These are phyloP conservation scores for Pseudorhiza aurosa DNA, from an alignment of 30 jellyfish, hydroid and myxozoan genomes.

Conservation along the genomic window DNA sequence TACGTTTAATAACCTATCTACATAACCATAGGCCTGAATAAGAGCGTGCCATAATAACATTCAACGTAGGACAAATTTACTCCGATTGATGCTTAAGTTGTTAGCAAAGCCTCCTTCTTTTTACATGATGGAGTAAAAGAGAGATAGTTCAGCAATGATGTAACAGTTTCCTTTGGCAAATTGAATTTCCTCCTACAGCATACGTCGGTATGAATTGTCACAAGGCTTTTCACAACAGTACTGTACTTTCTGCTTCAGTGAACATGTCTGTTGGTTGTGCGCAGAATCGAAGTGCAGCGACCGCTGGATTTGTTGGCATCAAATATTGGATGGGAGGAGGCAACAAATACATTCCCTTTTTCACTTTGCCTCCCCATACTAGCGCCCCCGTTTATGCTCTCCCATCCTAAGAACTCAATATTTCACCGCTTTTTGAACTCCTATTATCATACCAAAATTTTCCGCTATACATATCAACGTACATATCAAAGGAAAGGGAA, in stretches of 20 bases:
- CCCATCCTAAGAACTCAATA: no score
- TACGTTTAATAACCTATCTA: not conserved
- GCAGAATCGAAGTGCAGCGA: conserved; percentile 22
- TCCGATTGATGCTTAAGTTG: no score
- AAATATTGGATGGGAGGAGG: no score
- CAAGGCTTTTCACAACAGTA: conserved; percentile 66
- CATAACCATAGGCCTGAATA: conserved; percentile 15
- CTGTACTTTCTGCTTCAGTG: conserved; percentile 66
- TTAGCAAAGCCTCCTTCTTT: not conserved
- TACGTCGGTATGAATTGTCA: conserved; percentile 19
- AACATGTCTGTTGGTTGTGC: conserved; percentile 36
- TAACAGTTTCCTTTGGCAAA: not conserved
- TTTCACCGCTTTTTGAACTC: no score
- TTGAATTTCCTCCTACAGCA: not conserved
- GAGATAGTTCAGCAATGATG: not conserved
- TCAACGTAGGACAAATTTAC: not conserved
- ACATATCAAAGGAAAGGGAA: no score
- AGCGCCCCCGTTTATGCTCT: no score
- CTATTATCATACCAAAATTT: no score
- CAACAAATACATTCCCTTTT: no score
- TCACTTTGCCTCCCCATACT: no score
- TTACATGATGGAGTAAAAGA: not conserved
- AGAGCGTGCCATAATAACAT: not conserved
- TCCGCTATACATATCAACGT: no score
- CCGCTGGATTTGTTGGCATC: conserved; percentile 14